Evolutionary conservation across 1,140 invertebrate species (phyloP).

Genomic region (Bombyx mori): ASM3026992v2 NC_085111.1:16405001-16405500

Average conservation of each 20-base stretch:
- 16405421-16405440: constrained; percentile 46
- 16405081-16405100: constrained; percentile 76
- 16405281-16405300: constrained; percentile 58
- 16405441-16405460: constrained; percentile 32
- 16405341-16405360: constrained; percentile 56
- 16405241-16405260: constrained; percentile 70
- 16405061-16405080: constrained; percentile 77
- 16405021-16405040: constrained; percentile 70
- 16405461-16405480: constrained; percentile 36
- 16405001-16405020: constrained; percentile 68
- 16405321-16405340: constrained; percentile 64
- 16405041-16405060: constrained; percentile 69
- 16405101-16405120: constrained; percentile 72
- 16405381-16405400: constrained; percentile 38
- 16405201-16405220: constrained; percentile 45
- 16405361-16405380: constrained; percentile 57
- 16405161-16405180: constrained; percentile 72
- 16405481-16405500: constrained; percentile 37
- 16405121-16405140: constrained; percentile 76
- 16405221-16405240: constrained; percentile 48
- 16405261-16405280: constrained; percentile 77
- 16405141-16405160: constrained; percentile 74
- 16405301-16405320: constrained; percentile 42
- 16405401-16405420: constrained; percentile 43
- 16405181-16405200: constrained; percentile 43